phyloP scores from a whole-genome alignment of 2,888 invertebrate genomes.

The Eupithecia centaureata region DNA sequence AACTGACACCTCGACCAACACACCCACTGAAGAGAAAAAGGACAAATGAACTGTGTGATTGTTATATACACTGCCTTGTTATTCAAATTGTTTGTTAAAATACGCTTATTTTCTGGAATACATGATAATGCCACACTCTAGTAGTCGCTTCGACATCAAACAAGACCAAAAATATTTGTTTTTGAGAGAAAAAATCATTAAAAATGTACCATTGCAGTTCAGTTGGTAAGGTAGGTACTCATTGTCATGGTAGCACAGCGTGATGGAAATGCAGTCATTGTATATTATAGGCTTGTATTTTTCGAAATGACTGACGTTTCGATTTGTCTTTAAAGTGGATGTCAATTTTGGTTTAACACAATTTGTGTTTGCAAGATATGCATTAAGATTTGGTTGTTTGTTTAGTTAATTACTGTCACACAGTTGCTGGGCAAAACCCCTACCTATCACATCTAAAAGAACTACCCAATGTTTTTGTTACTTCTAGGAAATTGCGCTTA shows the following conservation, averaged over 20 bases:
- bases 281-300: neutral
- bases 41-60: conserved; percentile 53
- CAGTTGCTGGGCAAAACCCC: neutral
- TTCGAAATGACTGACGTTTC: neutral
- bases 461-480: neutral
- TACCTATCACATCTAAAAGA: neutral
- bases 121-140: neutral
- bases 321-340: neutral
- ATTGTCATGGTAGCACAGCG: neutral
- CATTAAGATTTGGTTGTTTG: neutral
- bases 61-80: conserved; percentile 18
- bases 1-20: conserved; percentile 65
- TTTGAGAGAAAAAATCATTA: neutral
- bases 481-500: neutral
- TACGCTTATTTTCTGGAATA: conserved; percentile 2
- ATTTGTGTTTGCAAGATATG: neutral
- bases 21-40: conserved; percentile 66
- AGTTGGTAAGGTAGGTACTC: neutral
- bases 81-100: conserved; percentile 30
- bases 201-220: neutral
- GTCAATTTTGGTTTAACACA: neutral
- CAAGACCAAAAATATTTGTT: neutral
- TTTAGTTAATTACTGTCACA: neutral
- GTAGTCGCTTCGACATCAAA: neutral
- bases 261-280: neutral